These are phyloP conservation scores for Euproctis similis DNA, from an alignment of 2,888 invertebrate genomes.

Conservation along the genomic window DNA sequence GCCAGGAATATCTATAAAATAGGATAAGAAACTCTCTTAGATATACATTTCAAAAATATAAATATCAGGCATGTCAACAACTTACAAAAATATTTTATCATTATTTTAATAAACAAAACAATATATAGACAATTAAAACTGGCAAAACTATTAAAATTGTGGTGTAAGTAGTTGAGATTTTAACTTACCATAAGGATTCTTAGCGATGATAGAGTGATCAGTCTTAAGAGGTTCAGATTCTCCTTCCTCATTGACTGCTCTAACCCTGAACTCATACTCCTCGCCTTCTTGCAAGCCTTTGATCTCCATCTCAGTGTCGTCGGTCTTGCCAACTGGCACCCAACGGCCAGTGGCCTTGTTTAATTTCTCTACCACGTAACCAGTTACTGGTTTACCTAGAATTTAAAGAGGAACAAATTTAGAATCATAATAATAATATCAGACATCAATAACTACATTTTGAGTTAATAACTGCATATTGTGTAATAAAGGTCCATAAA, in stretches of 20 bases:
- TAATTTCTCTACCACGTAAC: conserved; percentile 94
- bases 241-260: conserved; percentile 95
- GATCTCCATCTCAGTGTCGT: conserved; percentile 89
- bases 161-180: not conserved
- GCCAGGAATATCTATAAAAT: conserved; percentile 80
- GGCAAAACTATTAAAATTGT: too few species aligned
- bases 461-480: too few species aligned
- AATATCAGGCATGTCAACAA: too few species aligned
- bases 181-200: conserved; percentile 92
- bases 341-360: conserved; percentile 94
- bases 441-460: too few species aligned
- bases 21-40: too few species aligned
- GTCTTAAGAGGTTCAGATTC: conserved; percentile 96
- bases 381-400: conserved; percentile 86
- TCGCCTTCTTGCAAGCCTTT: conserved; percentile 88
- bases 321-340: conserved; percentile 93
- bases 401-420: not conserved
- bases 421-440: too few species aligned
- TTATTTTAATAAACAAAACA: too few species aligned
- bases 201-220: conserved; percentile 91
- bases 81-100: too few species aligned
- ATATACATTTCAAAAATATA: too few species aligned
- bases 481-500: too few species aligned
- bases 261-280: conserved; percentile 95
- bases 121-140: not conserved